These are phyloP conservation scores for Neopelma chrysocephalum DNA, from an alignment of 2,797 vertebrate genomes.

Conservation along the genomic window DNA sequence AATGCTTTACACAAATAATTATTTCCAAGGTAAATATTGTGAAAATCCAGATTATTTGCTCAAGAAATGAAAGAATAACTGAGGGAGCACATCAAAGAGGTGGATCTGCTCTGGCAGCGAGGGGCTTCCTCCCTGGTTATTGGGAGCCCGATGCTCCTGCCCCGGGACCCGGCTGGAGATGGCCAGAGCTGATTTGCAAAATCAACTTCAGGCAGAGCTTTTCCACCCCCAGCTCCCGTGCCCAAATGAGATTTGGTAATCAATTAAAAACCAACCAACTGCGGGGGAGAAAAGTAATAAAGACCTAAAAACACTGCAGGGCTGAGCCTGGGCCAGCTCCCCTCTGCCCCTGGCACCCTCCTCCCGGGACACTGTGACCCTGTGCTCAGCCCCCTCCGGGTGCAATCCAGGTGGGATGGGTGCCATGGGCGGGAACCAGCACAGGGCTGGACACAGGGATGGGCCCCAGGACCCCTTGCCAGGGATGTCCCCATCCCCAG, in stretches of 20 bases:
- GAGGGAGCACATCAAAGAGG: constrained; percentile 41
- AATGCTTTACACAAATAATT: constrained; percentile 33
- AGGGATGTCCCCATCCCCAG: neutral
- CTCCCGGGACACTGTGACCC: accelerated
- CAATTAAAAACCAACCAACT: neutral
- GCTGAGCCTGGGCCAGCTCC: neutral
- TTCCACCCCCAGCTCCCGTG: neutral
- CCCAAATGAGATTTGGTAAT: constrained; percentile 26
- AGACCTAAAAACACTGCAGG: neutral
- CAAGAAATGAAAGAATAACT: constrained; percentile 69
- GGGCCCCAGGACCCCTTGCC: accelerated
- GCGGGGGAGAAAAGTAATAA: neutral
- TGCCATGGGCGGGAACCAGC: neutral
- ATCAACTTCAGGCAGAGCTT: constrained; percentile 5
- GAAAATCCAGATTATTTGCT: constrained; percentile 67
- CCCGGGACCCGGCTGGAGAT: constrained; percentile 17
- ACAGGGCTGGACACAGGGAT: neutral
- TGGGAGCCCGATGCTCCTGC: constrained; percentile 3
- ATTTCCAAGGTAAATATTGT: constrained; percentile 67
- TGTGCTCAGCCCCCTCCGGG: neutral
- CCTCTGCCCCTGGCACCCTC: neutral
- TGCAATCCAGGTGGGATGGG: neutral
- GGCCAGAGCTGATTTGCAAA: constrained; percentile 15
- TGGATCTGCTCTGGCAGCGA: neutral
- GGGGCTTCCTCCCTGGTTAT: constrained; percentile 2